Base-by-base conservation (phyloP, 1,140 invertebrate species). In the Palaemon carinicauda region DNA sequence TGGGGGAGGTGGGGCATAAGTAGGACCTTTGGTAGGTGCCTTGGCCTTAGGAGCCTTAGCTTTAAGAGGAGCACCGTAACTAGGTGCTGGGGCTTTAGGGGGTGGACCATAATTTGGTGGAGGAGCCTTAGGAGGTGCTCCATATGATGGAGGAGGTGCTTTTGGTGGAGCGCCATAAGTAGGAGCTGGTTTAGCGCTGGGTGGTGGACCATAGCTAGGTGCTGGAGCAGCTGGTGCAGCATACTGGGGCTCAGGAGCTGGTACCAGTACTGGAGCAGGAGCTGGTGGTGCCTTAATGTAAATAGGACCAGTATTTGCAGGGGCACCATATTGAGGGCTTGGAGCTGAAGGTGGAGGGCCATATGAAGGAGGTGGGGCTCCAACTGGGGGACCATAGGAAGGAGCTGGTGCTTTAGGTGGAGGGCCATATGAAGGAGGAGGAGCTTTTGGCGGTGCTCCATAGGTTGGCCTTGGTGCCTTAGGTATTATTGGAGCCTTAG, bases 201-300 rank as follows among this genome's bases (percentile, higher is more conserved):
- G 52, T 15, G 89, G 89, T 19, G 89, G 87, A 24, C 75, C 80
- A 80, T 89, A 90, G 15, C 69, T 80, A 19, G 88, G 88, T 50
- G 85, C 78, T 1, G 81, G 87, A n/a, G 77, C 83, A 41, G 87
- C 88, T 65, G 89, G 89, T 33, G 87, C 89, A n/a, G 90, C 90
- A 54, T 86, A 90, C 89, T 90, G 89, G 29, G 89, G 89, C 71
- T 85, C 60, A 0, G 89, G 89, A 17, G 85, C 86, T 9, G 89
- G 27, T 1, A 91, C 90, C 29, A 90, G 87, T 50, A 91, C 90
- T 24, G 90, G 90, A 29, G 89, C 90, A 31, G 90, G 90, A 0
- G 90, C 89, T 15, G 90, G 90, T 17, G 90, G 90, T 14, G 90
- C 90, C 41, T 88, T 88, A 31, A 91, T 89, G 81, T 90, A 90